These are phyloP conservation scores for Petaurus breviceps DNA, from an alignment of 2,113 vertebrate genomes.

Conservation along the genomic window DNA sequence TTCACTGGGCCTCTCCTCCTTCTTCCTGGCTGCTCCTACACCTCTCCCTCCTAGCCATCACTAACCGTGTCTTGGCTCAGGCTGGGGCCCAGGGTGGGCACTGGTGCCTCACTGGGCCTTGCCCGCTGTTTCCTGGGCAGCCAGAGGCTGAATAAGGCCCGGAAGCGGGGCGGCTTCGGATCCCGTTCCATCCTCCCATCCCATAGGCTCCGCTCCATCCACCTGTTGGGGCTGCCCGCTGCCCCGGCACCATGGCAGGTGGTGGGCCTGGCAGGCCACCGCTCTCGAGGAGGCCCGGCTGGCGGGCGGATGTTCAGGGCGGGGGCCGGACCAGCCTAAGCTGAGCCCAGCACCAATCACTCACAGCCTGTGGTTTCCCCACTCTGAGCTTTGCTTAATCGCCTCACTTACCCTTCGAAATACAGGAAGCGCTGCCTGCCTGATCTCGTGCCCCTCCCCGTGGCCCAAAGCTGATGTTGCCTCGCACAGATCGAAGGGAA, in stretches of 20 bases:
- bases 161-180: conserved; percentile 81
- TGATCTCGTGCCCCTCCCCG: neutral
- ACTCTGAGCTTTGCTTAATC: conserved; percentile 54
- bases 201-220: conserved; percentile 30
- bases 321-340: conserved; percentile 60
- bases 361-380: conserved; percentile 73
- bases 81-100: conserved; percentile 76
- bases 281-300: conserved; percentile 62
- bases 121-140: conserved; percentile 84
- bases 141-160: conserved; percentile 83
- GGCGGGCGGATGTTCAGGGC: conserved; percentile 75
- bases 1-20: neutral
- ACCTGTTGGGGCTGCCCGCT: conserved; percentile 24
- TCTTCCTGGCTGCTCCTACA: neutral
- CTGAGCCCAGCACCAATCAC: conserved; percentile 68
- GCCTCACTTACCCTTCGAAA: conserved; percentile 32
- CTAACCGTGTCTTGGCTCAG: conserved; percentile 83
- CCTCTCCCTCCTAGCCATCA: conserved; percentile 27
- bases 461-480: neutral
- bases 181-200: conserved; percentile 85
- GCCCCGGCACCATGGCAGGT: conserved; percentile 52
- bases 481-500: conserved; percentile 34
- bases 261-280: conserved; percentile 44
- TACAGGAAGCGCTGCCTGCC: neutral
- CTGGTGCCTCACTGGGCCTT: conserved; percentile 78